phyloP scores from a whole-genome alignment of 2,888 invertebrate genomes.

The Harpalus rufipes region DNA sequence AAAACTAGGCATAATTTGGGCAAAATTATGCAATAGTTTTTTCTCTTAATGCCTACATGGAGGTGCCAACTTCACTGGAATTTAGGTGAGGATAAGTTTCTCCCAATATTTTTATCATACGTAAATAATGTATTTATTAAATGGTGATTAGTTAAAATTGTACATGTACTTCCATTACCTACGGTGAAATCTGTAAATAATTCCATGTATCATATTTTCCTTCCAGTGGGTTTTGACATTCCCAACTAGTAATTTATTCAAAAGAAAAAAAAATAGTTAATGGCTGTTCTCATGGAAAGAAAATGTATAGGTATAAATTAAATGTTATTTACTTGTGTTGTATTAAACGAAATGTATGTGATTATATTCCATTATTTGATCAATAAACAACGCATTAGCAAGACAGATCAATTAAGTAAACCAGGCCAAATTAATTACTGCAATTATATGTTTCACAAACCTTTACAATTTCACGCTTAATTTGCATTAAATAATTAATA shows the following conservation, averaged over 20 bases:
- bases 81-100: too few species aligned
- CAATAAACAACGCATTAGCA: conserved; percentile 50
- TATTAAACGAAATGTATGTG: conserved; percentile 41
- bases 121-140: too few species aligned
- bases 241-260: background rate
- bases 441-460: conserved; percentile 46
- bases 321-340: conserved; percentile 27
- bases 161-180: too few species aligned
- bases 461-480: conserved; percentile 55
- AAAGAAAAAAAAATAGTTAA: conserved; percentile 2
- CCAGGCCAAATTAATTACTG: conserved; percentile 56
- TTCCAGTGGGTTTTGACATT: background rate
- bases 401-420: conserved; percentile 59
- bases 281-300: background rate
- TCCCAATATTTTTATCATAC: too few species aligned
- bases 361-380: conserved; percentile 49
- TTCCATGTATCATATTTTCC: background rate
- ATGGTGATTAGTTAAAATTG: too few species aligned
- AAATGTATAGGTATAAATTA: conserved; percentile 29
- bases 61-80: too few species aligned
- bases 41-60: too few species aligned
- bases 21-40: too few species aligned
- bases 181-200: background rate
- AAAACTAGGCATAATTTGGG: too few species aligned
- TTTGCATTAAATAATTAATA: conserved; percentile 54